These are phyloP conservation scores for Anaspis maculata DNA, from an alignment of 2,888 invertebrate species.

Conservation along the genomic window DNA sequence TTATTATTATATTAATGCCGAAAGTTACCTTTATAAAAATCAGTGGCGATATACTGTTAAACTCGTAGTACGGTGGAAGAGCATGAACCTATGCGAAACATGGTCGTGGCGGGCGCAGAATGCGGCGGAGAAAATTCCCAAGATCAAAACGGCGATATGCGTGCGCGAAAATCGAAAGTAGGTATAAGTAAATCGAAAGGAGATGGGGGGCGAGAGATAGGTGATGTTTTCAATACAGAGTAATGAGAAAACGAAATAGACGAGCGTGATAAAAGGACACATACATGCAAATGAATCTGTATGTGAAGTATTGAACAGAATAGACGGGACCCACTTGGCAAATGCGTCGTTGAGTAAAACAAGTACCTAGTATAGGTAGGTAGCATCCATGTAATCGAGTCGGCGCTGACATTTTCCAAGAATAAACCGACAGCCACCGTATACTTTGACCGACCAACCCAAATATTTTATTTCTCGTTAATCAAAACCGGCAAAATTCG, in stretches of 20 bases:
- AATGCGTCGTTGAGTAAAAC: too few species aligned
- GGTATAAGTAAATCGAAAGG: conserved; percentile 13
- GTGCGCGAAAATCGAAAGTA: conserved; percentile 11
- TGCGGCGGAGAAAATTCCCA: too few species aligned
- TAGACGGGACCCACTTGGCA: too few species aligned
- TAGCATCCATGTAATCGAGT: conserved; percentile 15
- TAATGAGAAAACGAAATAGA: conserved; percentile 18
- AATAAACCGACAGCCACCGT: conserved; percentile 9
- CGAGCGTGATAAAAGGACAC: conserved; percentile 14
- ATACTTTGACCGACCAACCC: conserved; percentile 7
- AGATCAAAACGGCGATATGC: too few species aligned
- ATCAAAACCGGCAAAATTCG: conserved; percentile 9
- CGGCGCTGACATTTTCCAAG: conserved; percentile 11
- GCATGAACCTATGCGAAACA: too few species aligned
- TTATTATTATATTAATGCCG: too few species aligned
- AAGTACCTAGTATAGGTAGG: too few species aligned
- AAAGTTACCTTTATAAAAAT: too few species aligned
- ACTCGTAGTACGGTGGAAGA: too few species aligned
- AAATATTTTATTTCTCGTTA: conserved; percentile 10
- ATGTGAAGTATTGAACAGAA: too few species aligned
- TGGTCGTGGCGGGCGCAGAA: too few species aligned
- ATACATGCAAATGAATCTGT: conserved; percentile 17
- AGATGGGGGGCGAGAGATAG: conserved; percentile 15
- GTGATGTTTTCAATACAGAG: conserved; percentile 15
- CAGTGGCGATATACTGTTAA: too few species aligned